Conservation (phyloP, 2,797 vertebrate species). For the Cottoperca gobio region DNA sequence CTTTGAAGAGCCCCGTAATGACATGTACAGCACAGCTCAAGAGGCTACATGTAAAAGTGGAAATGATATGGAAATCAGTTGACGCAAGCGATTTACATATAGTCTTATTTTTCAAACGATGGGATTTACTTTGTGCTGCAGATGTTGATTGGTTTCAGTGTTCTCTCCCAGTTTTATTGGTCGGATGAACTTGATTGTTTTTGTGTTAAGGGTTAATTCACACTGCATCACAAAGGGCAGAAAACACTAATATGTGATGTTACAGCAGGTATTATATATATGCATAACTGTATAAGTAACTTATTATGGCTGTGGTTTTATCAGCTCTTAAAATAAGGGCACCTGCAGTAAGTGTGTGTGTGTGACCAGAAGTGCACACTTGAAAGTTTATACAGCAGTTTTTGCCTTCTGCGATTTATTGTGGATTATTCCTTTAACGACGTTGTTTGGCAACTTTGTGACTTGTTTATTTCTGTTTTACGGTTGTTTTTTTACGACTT, state of each 20-base stretch:
- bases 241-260: constrained; percentile 5
- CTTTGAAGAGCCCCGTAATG: constrained; percentile 21
- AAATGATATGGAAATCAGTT: constrained; percentile 28
- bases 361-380: neutral
- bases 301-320: constrained; percentile 32
- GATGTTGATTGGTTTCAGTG: constrained; percentile 52
- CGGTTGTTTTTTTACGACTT: constrained; percentile 61
- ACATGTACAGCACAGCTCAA: neutral
- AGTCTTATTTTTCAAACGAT: constrained; percentile 39
- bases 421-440: constrained; percentile 41
- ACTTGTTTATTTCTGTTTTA: constrained; percentile 54
- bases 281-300: neutral
- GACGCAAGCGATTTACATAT: constrained; percentile 42
- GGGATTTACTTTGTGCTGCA: constrained; percentile 40
- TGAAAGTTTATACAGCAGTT: neutral
- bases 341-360: neutral
- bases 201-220: constrained; percentile 42
- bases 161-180: constrained; percentile 81
- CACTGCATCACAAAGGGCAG: constrained; percentile 36
- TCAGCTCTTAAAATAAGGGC: constrained; percentile 31
- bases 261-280: constrained; percentile 35
- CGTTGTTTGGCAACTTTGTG: constrained; percentile 54
- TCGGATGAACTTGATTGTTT: constrained; percentile 77
- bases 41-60: constrained; percentile 21
- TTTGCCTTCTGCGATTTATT: constrained; percentile 42